phyloP scores from a whole-genome alignment of 1,140 invertebrate species.

The Probaryconus sp. region DNA sequence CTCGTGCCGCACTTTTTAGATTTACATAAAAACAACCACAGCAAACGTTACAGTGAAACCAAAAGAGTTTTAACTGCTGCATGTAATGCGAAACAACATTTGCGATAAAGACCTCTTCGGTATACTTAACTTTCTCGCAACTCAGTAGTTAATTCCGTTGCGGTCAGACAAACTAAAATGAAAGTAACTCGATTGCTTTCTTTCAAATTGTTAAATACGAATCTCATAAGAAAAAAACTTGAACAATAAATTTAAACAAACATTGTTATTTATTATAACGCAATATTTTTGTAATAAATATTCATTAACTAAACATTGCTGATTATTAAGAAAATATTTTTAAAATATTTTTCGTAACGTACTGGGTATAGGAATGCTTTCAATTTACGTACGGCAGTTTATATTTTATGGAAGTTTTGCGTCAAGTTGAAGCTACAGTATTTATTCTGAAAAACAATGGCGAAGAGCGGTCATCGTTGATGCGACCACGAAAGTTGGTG shows the following conservation, averaged over 20 bases:
- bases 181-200: no score
- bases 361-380: background rate
- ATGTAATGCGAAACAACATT: no score
- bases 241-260: no score
- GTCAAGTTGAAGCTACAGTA: conserved; percentile 37
- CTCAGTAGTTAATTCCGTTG: background rate
- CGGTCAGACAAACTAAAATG: background rate
- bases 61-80: no score
- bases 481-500: conserved; percentile 49
- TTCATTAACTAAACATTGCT: no score
- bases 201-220: no score
- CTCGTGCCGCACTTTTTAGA: conserved; percentile 3
- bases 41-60: background rate
- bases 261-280: no score
- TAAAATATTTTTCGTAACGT: conserved; percentile 17
- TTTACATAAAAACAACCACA: background rate
- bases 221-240: no score
- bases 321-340: background rate
- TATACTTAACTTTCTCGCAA: conserved; percentile 9
- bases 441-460: conserved; percentile 55
- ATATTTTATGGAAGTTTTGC: conserved; percentile 50
- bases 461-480: conserved; percentile 50
- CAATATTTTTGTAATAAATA: no score
- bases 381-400: conserved; percentile 9
- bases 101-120: background rate